Conservation (phyloP, 2,888 invertebrate species). For the Chromoteleia sp. region DNA sequence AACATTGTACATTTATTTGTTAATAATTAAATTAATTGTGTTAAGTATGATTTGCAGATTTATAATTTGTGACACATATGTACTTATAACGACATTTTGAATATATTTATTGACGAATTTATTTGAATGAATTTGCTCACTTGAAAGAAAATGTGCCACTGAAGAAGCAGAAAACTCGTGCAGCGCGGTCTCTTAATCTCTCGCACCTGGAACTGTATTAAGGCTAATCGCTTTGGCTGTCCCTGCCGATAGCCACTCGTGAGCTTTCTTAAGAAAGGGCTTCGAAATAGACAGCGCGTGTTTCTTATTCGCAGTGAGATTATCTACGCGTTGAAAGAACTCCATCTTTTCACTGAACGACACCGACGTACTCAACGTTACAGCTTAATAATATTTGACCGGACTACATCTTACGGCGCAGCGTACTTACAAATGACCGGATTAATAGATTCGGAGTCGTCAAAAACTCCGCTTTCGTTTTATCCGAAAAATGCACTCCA, state of each 20-base stretch:
- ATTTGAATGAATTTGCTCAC: constrained; percentile 53
- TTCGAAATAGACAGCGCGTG: constrained; percentile 79
- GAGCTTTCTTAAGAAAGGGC: constrained; percentile 71
- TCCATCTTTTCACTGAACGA: constrained; percentile 52
- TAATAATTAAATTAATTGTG: too few relatives aligned
- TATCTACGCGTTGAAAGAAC: constrained; percentile 72
- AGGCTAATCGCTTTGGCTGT: constrained; percentile 74
- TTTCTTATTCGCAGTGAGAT: constrained; percentile 77
- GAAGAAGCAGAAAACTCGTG: constrained; percentile 68
- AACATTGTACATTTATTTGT: too few relatives aligned
- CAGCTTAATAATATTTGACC: constrained; percentile 80
- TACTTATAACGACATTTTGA: constrained; percentile 11
- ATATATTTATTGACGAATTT: constrained; percentile 33
- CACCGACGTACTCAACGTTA: constrained; percentile 62
- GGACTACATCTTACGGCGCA: constrained; percentile 78
- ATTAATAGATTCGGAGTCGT: constrained; percentile 77
- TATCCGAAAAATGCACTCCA: constrained; percentile 56
- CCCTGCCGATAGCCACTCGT: constrained; percentile 73
- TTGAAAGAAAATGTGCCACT: constrained; percentile 67
- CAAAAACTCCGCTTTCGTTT: constrained; percentile 67
- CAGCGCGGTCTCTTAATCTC: constrained; percentile 63
- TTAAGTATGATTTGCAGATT: neutral
- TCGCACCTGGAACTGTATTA: constrained; percentile 76
- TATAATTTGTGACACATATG: neutral
- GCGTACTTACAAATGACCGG: constrained; percentile 80